Base-by-base conservation (phyloP, 2,113 vertebrate species). In the Calypte anna region DNA sequence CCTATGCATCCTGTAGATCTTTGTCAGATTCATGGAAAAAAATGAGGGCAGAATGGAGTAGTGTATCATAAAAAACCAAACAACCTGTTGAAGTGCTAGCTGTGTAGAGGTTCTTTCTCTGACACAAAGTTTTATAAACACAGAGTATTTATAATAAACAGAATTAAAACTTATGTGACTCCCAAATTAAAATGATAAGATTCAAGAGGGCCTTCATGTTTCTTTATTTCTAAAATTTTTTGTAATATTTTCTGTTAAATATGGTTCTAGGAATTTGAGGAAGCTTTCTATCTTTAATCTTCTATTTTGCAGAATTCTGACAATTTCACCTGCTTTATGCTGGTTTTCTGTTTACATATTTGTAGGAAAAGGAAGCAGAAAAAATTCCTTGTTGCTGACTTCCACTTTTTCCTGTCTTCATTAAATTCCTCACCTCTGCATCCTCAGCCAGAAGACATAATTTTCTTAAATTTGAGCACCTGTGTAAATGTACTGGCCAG, bases 181-280 rank as follows among this genome's bases (percentile, higher is more conserved):
- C 89, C 27, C n/a, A 46, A n/a, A 83, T 58, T 20, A 81, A 50
- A 9, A 72, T 8, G 13, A 44, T 76, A 31, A 67, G 19, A 22
- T 58, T 40, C 18, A 70, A 68, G 30, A 31, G 44, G 90, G 9
- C 27, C 7, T 33, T 89, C 27, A 23, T 0, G 0, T 78, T 88
- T 90, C 51, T 81, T 91, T 5, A 57, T 82, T 89, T 85, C 12
- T 62, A 80, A 62, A 91, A 69, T 68, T 79, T 36, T 11, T 58
- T 44, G 11, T 10, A 27, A 16, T 44, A 21, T 24, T 55, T 67
- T 88, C 50, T 83, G 10, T 83, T 59, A 25, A 46, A 69, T 2
- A 68, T 80, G 6, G 16, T 90, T 82, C 70, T 55, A 70, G 46
- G 17, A 8, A 6, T 4, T 72, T 30, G 6, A 13, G 6, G 7